Base-by-base conservation (phyloP, 2,113 vertebrate species). In the Erpornis zantholeuca region DNA sequence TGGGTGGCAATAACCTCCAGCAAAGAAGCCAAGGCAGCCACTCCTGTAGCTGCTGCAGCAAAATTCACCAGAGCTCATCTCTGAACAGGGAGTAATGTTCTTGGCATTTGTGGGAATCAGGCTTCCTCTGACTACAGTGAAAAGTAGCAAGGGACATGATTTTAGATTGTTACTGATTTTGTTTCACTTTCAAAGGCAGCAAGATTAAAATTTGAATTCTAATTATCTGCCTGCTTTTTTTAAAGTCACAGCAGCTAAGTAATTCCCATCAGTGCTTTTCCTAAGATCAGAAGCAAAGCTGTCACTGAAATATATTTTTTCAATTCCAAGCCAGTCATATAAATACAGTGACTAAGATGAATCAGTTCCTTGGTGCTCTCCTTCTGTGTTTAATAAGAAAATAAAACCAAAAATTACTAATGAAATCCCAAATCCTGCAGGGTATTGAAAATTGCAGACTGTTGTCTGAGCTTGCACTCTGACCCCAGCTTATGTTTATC, bases 201-300 rank as follows among this genome's bases (percentile, higher is more conserved):
- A 64, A 71, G 85, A 88, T 86, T 69, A 81, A 93, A 95, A 92
- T 63, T 20, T 81, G 66, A 61, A 63, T 94, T 96, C 66, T 91
- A 85, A 90, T 94, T 96, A 94, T 68, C 70, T 85, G 45, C 19
- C 25, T 20, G 33, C 40, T 86, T 92, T 54, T 69, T 52, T 49
- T 49, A 3, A 68, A 86, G 83, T 45, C 84, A 69, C 57, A 92
- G 73, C 50, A 82, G 49, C 63, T 88, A 87, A 86, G 57, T 82
- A 93, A 96, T 86, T 94, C 76, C 85, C 80, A 86, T 64, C 77
- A 81, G 92, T 69, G 23, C 36, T 72, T 77, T 82, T 69, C 88
- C 50, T 78, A 49, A 83, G 70, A 94, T 82, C 73, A 95, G 95
- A 93, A 91, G 81, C 27, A 92, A 95, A 91, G 54, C 71, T 86